Base-by-base conservation (phyloP, 2,797 vertebrate species). In the Acridotheres tristis region DNA sequence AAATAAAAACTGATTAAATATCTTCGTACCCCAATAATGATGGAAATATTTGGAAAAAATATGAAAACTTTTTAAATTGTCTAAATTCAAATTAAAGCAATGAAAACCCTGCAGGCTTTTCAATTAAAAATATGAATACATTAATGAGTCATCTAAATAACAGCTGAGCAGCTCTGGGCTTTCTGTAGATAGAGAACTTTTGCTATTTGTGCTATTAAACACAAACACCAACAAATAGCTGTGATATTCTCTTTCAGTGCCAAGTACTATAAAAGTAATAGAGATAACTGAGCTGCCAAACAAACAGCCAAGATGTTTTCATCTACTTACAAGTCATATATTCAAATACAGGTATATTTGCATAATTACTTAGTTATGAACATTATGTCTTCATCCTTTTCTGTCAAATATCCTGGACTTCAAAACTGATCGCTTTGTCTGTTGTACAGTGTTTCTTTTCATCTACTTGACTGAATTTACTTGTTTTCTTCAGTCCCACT, bases 251-350 rank as follows among this genome's bases (percentile, higher is more conserved):
- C 34, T 78, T 65, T 40, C 51, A 73, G 3, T 29, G 23, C 5
- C 53, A 66, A 29, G 3, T 36, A 50, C 16, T 75, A 22, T 17
- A 58, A 26, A 91, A 85, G 2, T 55, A 23, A 38, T 32, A 43
- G 43, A 81, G 42, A 65, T 30, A 94, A 58, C 30, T 51, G 16
- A 83, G 18, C 58, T 82, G 22, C 11, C 26, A 78, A 55, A 82
- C 3, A 69, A 85, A 61, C 5, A 89, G 34, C 7, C 22, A 83
- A 91, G 36, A 51, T 26, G 5, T 7, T 88, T 83, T 90, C 8
- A 58, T 69, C 25, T 74, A n/a, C 53, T 51, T 78, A 63, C 5
- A 89, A 67, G 23, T 54, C 68, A 76, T 76, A 91, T 83, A 76
- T 48, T 88, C 21, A 88, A 85, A 75, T 65, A 43, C 7, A 30